Base-by-base conservation (phyloP, 1,140 invertebrate species). In the Cotesia glomerata region DNA sequence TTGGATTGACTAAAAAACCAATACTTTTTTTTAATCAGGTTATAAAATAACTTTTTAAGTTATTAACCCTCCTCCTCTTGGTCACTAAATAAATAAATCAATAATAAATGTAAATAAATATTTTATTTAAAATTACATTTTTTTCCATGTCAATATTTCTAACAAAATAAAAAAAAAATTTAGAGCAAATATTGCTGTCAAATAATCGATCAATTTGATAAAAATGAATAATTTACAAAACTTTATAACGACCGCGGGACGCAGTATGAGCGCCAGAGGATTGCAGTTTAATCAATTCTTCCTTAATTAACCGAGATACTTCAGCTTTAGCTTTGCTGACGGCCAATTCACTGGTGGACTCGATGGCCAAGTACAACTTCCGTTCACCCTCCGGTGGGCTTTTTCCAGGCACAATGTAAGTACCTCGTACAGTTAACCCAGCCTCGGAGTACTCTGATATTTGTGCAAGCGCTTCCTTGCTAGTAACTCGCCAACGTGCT, bases 381-480 rank as follows among this genome's bases (percentile, higher is more conserved):
- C 98, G 89, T 78, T 99, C 98, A 9, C 97, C 98, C 76, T 98
- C 97, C 0, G 96, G 95, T 0, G 93, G 92, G 16, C 90, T 88
- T 84, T 97, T 97, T n/a, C 95, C 95, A 8, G 94, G 89, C 0
- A 92, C 94, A 62, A 97, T 96, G 82, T 97, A 99, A 0, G 97
- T 98, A n/a, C 98, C 98, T 45, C 98, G 90, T 0, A 99, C 98
- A 0, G 98, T 99, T 26, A 99, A 95, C 61, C 98, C 98, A 3
- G 98, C 98, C 86, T 99, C 98, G 0, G 97, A 98, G 86, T 99
- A 99, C 85, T 99, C 98, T 18, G 96, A 97, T 77, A 99, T 99
- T 81, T 99, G 97, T 1, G 97, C 97, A 65, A 99, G 86, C 1
- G 97, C 97, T 88, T 99, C 98, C 90, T 98, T 98, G 63, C 96